A percentile compares a stretch with the other conserved stretches of the same genome.
These are phyloP conservation scores for Rhagoletis zephyria DNA, from an alignment of 1,140 invertebrate genomes.

Conservation along the genomic window DNA sequence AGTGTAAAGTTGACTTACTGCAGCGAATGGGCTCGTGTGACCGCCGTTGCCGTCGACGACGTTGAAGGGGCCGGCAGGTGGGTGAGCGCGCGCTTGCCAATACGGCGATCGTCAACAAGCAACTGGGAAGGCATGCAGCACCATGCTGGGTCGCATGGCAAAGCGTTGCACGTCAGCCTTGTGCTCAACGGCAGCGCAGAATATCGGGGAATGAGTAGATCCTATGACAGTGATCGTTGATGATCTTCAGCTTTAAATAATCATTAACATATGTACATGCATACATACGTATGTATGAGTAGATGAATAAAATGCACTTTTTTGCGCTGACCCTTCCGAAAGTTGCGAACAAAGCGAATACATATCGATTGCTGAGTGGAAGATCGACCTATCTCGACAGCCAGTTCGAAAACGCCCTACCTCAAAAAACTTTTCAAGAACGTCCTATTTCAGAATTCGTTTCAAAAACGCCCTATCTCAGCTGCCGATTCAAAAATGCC, in stretches of 20 bases:
- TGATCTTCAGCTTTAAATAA: constrained; percentile 36
- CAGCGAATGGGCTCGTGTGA: constrained; percentile 24
- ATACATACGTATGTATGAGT: not conserved
- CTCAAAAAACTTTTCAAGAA: too few relatives aligned
- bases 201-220: constrained; percentile 45
- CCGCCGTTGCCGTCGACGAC: not conserved
- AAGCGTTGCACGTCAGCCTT: constrained; percentile 4
- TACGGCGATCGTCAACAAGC: not conserved
- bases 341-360: not conserved
- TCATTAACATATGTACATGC: constrained; percentile 17
- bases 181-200: not conserved
- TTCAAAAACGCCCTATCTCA: too few relatives aligned
- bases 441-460: too few relatives aligned
- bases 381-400: too few relatives aligned
- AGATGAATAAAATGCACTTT: constrained; percentile 38
- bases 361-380: too few relatives aligned
- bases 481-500: too few relatives aligned
- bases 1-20: constrained; percentile 52
- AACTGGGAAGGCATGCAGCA: constrained; percentile 42
- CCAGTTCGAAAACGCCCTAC: too few relatives aligned
- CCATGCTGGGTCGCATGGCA: constrained; percentile 30
- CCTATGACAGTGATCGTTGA: constrained; percentile 53
- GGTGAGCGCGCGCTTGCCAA: constrained; percentile 21
- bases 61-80: constrained; percentile 10
- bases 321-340: constrained; percentile 17